Conservation (phyloP, 2,888 invertebrate genomes). For the Ommatoiulus sabulosus region DNA sequence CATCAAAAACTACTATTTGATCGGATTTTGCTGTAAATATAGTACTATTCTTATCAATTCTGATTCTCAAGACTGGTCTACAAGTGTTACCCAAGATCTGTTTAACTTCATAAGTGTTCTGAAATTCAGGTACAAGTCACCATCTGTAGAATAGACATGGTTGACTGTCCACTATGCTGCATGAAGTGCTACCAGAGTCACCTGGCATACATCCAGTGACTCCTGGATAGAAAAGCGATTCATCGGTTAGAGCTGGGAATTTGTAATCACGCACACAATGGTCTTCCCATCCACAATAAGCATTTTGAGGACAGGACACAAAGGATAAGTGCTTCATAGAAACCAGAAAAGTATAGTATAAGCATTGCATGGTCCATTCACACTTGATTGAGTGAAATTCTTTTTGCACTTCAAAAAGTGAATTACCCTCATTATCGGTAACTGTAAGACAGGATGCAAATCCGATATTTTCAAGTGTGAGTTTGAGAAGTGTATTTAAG, state of each 20-base stretch:
- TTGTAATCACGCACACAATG: neutral
- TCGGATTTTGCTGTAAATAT: neutral
- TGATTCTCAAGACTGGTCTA: neutral
- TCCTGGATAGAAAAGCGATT: neutral
- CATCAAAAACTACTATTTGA: neutral
- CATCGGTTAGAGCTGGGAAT: neutral
- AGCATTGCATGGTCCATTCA: neutral
- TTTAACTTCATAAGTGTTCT: neutral
- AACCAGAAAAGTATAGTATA: constrained; percentile 9
- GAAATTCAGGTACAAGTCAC: neutral
- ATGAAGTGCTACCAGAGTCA: neutral
- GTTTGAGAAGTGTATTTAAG: neutral
- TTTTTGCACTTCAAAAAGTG: neutral
- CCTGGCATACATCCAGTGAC: constrained; percentile 35
- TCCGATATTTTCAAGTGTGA: neutral
- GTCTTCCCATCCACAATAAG: constrained; percentile 32
- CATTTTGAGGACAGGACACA: neutral
- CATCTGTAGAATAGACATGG: constrained; percentile 24
- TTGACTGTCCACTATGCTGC: neutral
- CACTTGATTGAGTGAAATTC: neutral
- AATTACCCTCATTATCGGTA: neutral
- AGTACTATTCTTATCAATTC: neutral
- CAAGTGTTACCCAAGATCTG: neutral
- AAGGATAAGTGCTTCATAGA: neutral
- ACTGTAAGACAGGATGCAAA: neutral